These are phyloP conservation scores for Ammodytes marinus DNA, from an alignment of 2,113 vertebrate species.

Conservation along the genomic window DNA sequence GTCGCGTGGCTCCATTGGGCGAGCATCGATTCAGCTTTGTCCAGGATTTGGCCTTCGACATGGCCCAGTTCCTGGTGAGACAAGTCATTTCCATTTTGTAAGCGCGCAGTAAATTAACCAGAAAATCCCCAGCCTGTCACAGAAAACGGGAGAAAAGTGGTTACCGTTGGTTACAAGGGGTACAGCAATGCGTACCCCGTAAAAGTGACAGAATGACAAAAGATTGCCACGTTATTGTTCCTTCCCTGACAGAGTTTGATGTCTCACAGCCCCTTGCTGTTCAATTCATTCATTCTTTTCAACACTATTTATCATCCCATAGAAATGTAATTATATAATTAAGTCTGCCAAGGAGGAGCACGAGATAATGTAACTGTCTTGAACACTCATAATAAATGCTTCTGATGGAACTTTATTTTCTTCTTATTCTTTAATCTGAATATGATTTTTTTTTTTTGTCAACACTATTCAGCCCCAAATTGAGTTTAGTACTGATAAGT, in stretches of 20 bases:
- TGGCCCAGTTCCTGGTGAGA: conserved; percentile 93
- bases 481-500: conserved; percentile 2
- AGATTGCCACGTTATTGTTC: conserved; percentile 15
- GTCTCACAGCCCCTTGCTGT: conserved; percentile 1
- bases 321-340: conserved; percentile 18
- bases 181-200: conserved; percentile 5
- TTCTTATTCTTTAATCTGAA: conserved; percentile 16
- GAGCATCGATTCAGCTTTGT: conserved; percentile 91
- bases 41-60: conserved; percentile 94
- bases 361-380: conserved; percentile 14
- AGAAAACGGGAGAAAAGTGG: conserved; percentile 6
- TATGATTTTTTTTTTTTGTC: conserved; percentile 29
- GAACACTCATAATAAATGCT: background rate
- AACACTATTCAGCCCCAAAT: conserved; percentile 28
- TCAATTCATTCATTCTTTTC: conserved; percentile 38
- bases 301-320: conserved; percentile 17
- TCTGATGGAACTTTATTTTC: conserved; percentile 19
- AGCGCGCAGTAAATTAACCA: background rate
- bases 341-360: conserved; percentile 19
- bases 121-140: conserved; percentile 12
- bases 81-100: background rate
- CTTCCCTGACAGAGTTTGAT: conserved; percentile 15
- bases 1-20: conserved; percentile 81
- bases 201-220: conserved; percentile 39
- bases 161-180: conserved; percentile 24